phyloP scores from a whole-genome alignment of 2,888 invertebrate species.

The Aporophyla nigra region DNA sequence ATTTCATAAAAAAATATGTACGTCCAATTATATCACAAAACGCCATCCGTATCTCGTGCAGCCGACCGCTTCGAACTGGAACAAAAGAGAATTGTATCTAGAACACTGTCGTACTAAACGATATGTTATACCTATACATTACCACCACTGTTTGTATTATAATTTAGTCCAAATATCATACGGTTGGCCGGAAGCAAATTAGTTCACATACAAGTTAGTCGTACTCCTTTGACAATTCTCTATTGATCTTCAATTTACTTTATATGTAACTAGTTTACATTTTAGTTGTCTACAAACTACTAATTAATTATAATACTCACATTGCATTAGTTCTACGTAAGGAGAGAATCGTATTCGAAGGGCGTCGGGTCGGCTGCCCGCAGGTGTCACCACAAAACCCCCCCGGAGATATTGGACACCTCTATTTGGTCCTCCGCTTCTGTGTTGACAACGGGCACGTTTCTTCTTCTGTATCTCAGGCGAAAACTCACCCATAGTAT shows the following conservation, averaged over 20 bases:
- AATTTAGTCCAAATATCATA: slow-evolving; percentile 46
- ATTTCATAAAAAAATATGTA: slow-evolving; percentile 90
- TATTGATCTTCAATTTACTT: slow-evolving; percentile 39
- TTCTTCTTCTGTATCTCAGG: slow-evolving; percentile 83
- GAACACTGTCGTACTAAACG: slow-evolving; percentile 47
- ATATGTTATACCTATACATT: slow-evolving; percentile 5
- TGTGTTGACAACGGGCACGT: slow-evolving; percentile 74
- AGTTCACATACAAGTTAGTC: slow-evolving; percentile 25
- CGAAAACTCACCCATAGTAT: slow-evolving; percentile 89
- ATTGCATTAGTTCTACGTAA: slow-evolving; percentile 87
- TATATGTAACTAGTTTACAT: slow-evolving; percentile 9
- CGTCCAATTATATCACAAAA: slow-evolving; percentile 89
- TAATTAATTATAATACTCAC: slow-evolving; percentile 79
- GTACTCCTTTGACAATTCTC: slow-evolving; percentile 36
- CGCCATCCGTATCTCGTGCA: slow-evolving; percentile 79
- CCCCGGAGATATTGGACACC: slow-evolving; percentile 92
- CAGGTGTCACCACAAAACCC: slow-evolving; percentile 94
- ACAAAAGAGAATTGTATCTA: slow-evolving; percentile 72
- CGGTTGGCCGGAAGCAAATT: slow-evolving; percentile 20
- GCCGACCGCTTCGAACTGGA: slow-evolving; percentile 88
- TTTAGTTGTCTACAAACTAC: slow-evolving; percentile 22
- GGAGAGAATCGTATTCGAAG: slow-evolving; percentile 91
- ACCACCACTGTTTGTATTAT: slow-evolving; percentile 17
- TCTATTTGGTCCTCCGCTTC: slow-evolving; percentile 90
- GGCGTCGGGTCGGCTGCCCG: slow-evolving; percentile 91